Evolutionary conservation across 2,888 invertebrate species (phyloP), one percentile per base, ranked within the genome.

Genomic region (Dioctria linearis): DNA sequence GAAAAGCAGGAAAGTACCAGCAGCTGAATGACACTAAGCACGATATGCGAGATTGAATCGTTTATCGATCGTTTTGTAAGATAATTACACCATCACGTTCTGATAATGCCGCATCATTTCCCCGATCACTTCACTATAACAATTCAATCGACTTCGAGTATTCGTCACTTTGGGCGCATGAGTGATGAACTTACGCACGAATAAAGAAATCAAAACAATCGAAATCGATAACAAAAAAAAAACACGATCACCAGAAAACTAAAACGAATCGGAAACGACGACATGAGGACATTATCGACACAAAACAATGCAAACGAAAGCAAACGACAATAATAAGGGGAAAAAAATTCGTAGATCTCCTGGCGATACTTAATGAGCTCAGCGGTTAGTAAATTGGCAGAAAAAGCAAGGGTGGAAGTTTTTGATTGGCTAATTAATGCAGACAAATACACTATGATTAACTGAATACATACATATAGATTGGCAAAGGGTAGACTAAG

Each of bases 11-110:
- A 61, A 75, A 40, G 71, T 51, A 42, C 25, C 59, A 75, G 57
- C 25, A 76, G 57, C 73, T 73, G 73, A 73, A 57, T 73, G 63
- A 63, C 76, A 76, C 76, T 76, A 49, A 63, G 13, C 25, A 25
- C 57, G 63, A 42, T 43, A 25, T 59, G 37, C 61, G 63, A 25
- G 76, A 63, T 46, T 76, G 43, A 46, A 39, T n/a, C 63, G 61
- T 46, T 76, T 76, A 76, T 76, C 76, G 76, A 76, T 76, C 76
- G 76, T 61, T 25, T n/a, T 37, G 46, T 43, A 43, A 43, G 6
- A n/a, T 66, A 43, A 8, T 61, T 25, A 25, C 39, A 73, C 37
- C 39, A 76, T 63, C 63, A 25, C 25, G 63, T 49, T 63, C 63
- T 63, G 63, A 76, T 63, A 73, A 73, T 25, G 25, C 5, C 49